These are phyloP conservation scores for Apis mellifera DNA, from an alignment of 1,140 invertebrate species.

Conservation along the genomic window Amel_HAv3.1 CM009937.2:8781001-8781500, in stretches of 20 bases:
- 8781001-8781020: no score
- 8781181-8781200: slow-evolving; percentile 86
- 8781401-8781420: neutral
- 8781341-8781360: no score
- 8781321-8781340: no score
- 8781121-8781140: no score
- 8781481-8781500: neutral
- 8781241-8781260: slow-evolving; percentile 85
- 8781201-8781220: slow-evolving; percentile 87
- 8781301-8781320: neutral
- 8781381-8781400: no score
- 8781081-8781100: no score
- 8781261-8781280: slow-evolving; percentile 91
- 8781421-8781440: neutral
- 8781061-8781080: no score
- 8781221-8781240: slow-evolving; percentile 85
- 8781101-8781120: no score
- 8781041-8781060: no score
- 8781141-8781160: slow-evolving; percentile 76
- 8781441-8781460: neutral
- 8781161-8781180: slow-evolving; percentile 86
- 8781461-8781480: neutral
- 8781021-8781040: no score
- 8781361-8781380: neutral
- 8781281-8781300: neutral